Base-by-base conservation (phyloP, 2,113 vertebrate species). In the Bungarus multicinctus region DNA sequence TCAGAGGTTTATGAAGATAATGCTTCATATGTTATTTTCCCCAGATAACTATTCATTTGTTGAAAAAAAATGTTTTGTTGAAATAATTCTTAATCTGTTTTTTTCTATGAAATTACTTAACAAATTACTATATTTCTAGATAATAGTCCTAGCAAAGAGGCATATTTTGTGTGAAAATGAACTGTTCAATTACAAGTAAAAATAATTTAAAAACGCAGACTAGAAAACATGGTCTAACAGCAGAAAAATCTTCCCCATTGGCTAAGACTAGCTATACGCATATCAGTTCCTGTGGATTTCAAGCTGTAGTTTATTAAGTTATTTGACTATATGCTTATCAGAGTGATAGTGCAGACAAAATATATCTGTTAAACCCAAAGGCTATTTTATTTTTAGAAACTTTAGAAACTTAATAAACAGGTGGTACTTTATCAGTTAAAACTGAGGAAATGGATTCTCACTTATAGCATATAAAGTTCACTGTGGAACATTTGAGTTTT, bases 51-150 rank as follows among this genome's bases (percentile, higher is more conserved):
- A 27, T 58, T 6, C 3, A 30, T 81, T 81, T 90, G 88, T 85
- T 94, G 90, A 4, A 58, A 45, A 18, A 4, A 94, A 93, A 93
- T 39, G 54, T 90, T 95, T 54, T 54, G 86, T 54, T 92, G 60
- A 30, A 52, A 94, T 94, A 87, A 88, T 92, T 91, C 69, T 64
- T 45, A 87, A 22, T 0, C 57, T 89, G 89, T 89, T 88, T 81
- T 4, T 89, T 94, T 52, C 50, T 92, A 89, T 0, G 90, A 94
- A 91, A 60, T 89, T 81, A 54, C 8, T 25, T 87, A 90, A 90
- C 34, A 53, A 18, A 34, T 55, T 3, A 50, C 92, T 89, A 2
- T 7, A 81, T 45, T 89, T 93, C 92, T 58, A 52, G 89, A 58
- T 58, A 25, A 58, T 22, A 25, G 4, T 58, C 6, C 57, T 58